Evolutionary conservation across 1,140 invertebrate genomes (phyloP), one percentile per base, ranked within the genome.

Genomic region (Orius insidiosus): DNA sequence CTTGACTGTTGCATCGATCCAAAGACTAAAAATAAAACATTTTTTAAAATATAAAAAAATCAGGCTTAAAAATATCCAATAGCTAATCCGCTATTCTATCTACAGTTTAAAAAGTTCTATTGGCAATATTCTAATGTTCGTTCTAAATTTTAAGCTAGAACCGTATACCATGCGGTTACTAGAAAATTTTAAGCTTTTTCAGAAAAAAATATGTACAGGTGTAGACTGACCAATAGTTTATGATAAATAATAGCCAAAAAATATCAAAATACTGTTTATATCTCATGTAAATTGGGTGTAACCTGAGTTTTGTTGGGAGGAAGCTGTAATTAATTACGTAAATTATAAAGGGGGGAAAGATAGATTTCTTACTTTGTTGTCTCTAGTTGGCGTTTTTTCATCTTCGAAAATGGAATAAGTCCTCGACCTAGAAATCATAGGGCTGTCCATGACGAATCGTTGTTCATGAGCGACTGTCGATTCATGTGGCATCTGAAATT

Each of bases 391-490:
- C n/a, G n/a, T 55, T 36, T 62, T 60, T 39, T 66, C 64, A 34
- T 63, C 64, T 7, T 68, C 66, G 9, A 59, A 55, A 9, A 68
- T 56, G 40, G 65, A 69, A 16, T 64, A 65, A 3, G 69, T 65
- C 24, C 55, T 49, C 10, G 55, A 56, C 14, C 55, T 36, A 8
- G 55, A 56, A 19, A 56, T 56, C 53, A 56, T 52, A 9, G 55
- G 55, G 11, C 48, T 52, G 9, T 56, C 55, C 55, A 56, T 67
- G 15, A 78, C 75, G 65, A 84, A 82, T 55, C 77, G 66, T 59
- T 88, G 83, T 58, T 92, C 85, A 60, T 97, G 93, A 10, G 87
- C 85, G 0, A 98, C 93, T 5, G 94, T 97, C 10, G 88, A 93
- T 69, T 98, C 94, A 62, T 98, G 94, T 0, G 94, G 92, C 80